phyloP scores from a whole-genome alignment of 2,797 vertebrate species.

The Parauchenoglanis ngamensis region DNA sequence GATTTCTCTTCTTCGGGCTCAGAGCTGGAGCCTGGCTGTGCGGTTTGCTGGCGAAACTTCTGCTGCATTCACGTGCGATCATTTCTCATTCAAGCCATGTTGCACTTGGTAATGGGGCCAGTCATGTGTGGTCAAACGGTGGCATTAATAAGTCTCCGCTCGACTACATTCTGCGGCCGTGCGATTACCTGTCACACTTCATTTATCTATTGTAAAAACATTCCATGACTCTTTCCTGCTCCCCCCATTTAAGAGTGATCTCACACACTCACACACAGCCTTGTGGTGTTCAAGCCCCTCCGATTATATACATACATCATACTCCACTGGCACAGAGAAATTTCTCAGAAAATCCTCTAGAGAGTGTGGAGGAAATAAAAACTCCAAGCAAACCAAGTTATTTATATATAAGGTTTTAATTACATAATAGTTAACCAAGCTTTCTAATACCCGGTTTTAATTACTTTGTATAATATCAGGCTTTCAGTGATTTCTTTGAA shows the following conservation, averaged over 20 bases:
- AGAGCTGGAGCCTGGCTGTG: background rate
- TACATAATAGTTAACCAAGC: background rate
- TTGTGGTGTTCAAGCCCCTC: background rate
- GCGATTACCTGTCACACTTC: slow-evolving; percentile 59
- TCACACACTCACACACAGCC: background rate
- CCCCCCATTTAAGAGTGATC: slow-evolving; percentile 44
- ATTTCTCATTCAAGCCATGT: slow-evolving; percentile 52
- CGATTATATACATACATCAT: slow-evolving; percentile 22
- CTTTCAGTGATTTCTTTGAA: too few relatives aligned
- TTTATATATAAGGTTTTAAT: too few relatives aligned
- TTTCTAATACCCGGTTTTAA: background rate
- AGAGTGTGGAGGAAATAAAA: slow-evolving; percentile 1
- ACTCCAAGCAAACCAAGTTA: background rate
- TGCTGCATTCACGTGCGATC: slow-evolving; percentile 44
- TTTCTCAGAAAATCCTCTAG: slow-evolving; percentile 14
- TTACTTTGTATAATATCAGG: background rate
- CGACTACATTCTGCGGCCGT: slow-evolving; percentile 44
- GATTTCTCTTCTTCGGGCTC: slow-evolving; percentile 4
- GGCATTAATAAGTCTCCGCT: slow-evolving; percentile 51
- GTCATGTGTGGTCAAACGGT: slow-evolving; percentile 57
- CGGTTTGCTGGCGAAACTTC: background rate
- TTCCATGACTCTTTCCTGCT: slow-evolving; percentile 49
- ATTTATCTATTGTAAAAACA: slow-evolving; percentile 57
- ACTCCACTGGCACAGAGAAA: background rate
- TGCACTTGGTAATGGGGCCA: slow-evolving; percentile 43